These are phyloP conservation scores for Setophaga kirtlandii DNA, from an alignment of 2,113 vertebrate species.

Conservation along the genomic window DNA sequence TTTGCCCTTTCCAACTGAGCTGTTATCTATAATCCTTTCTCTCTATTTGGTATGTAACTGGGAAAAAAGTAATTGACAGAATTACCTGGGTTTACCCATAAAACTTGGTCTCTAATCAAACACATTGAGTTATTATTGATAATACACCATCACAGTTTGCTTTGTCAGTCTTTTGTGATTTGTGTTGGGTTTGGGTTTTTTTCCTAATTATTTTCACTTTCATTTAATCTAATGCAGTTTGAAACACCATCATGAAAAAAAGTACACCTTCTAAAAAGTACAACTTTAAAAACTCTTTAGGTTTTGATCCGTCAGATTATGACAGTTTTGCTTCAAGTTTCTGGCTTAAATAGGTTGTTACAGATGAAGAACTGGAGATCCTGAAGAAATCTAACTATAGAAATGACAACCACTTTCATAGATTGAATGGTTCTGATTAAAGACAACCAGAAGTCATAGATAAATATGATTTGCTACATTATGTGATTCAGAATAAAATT, in stretches of 20 bases:
- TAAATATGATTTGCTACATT: neutral
- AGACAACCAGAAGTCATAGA: neutral
- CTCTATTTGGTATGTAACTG: neutral
- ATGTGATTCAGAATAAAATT: neutral
- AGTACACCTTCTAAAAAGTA: neutral
- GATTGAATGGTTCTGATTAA: neutral
- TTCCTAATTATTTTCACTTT: neutral
- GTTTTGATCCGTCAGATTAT: neutral
- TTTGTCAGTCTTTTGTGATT: neutral
- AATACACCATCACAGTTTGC: neutral
- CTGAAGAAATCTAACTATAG: neutral
- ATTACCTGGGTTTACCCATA: neutral
- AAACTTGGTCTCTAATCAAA: neutral
- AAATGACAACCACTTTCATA: neutral
- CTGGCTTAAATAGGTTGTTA: neutral
- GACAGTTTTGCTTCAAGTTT: neutral
- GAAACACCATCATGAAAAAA: neutral
- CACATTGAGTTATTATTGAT: neutral
- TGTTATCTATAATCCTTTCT: neutral
- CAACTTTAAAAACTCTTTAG: neutral
- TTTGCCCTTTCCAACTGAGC: neutral
- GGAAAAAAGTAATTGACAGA: neutral
- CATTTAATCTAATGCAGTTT: neutral
- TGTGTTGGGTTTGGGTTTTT: rapidly evolving
- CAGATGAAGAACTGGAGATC: neutral